Conservation (phyloP, 1,140 invertebrate species). For the Zeugodacus cucurbitae region DNA sequence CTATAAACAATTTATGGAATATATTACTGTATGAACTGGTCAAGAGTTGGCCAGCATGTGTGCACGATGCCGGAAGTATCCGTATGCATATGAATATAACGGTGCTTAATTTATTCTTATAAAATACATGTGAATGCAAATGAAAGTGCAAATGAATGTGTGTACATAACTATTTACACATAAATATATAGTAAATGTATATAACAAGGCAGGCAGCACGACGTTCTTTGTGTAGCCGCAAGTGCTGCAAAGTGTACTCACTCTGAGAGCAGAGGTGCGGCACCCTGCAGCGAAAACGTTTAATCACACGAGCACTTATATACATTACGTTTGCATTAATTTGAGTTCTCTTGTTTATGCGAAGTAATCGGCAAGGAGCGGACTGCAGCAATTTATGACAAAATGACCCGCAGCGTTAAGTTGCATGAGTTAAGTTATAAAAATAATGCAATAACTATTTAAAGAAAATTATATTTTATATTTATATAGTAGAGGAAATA, state of each 20-base stretch:
- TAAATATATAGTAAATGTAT: neutral
- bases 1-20: slow-evolving; percentile 1
- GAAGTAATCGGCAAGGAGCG: neutral
- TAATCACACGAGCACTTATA: neutral
- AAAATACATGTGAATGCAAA: no score
- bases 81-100: no score
- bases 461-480: no score
- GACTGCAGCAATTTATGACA: neutral
- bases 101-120: no score
- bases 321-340: neutral
- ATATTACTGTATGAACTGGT: neutral
- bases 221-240: neutral
- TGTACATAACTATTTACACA: neutral
- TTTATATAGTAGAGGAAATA: no score
- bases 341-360: no score
- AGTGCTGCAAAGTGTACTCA: neutral
- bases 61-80: neutral
- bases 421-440: neutral
- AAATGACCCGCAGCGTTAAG: neutral
- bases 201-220: neutral
- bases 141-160: neutral
- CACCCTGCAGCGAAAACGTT: neutral
- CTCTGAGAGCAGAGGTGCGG: neutral
- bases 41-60: neutral
- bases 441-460: no score